phyloP scores from a whole-genome alignment of 2,888 invertebrate species.

The Rapana venosa region DNA sequence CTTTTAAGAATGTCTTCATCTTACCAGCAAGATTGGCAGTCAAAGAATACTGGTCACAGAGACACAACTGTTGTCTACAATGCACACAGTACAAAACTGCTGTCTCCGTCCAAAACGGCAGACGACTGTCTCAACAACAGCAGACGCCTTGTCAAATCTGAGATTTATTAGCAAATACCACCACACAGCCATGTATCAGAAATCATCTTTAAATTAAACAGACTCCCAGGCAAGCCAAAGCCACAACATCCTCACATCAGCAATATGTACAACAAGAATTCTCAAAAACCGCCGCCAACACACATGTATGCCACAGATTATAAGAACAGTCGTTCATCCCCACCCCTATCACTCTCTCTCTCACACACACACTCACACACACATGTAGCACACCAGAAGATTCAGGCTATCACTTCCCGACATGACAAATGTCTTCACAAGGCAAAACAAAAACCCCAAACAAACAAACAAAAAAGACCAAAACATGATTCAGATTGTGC shows the following conservation, averaged over 20 bases:
- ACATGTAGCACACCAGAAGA: not conserved
- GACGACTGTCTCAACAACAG: no score
- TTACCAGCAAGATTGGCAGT: no score
- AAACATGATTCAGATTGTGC: not conserved
- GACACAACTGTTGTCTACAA: no score
- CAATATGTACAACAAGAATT: not conserved
- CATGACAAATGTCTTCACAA: not conserved
- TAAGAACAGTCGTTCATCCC: not conserved
- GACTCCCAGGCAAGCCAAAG: not conserved
- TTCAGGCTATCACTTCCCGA: not conserved
- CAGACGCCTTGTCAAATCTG: no score
- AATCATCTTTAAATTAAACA: no score
- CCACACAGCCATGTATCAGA: no score
- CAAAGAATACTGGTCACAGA: no score
- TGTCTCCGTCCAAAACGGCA: no score
- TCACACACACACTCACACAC: not conserved
- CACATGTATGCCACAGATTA: not conserved
- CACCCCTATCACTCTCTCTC: not conserved
- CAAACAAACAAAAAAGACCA: not conserved
- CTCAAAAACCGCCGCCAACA: not conserved
- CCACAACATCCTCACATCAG: not conserved
- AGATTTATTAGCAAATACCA: no score
- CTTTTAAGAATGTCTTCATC: no score
- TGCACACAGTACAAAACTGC: no score
- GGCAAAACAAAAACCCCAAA: no score